A percentile compares a stretch with the other conserved stretches of the same genome.
phyloP scores from a whole-genome alignment of 2,113 vertebrate species.

The Phocoena phocoena region DNA sequence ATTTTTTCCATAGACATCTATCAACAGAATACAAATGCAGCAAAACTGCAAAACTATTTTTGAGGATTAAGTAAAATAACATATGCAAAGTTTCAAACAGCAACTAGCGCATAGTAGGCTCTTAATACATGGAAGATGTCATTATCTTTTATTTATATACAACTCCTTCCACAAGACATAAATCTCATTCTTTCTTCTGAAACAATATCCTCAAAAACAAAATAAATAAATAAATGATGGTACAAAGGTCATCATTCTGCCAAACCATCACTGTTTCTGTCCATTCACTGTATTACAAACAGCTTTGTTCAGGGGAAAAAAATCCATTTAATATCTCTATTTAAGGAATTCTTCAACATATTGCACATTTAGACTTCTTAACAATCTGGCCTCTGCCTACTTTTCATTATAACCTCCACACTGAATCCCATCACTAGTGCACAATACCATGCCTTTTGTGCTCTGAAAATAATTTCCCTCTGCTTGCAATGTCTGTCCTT shows the following conservation, averaged over 20 bases:
- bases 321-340: not conserved
- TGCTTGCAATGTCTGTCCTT: not conserved
- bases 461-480: not conserved
- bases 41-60: constrained; percentile 13
- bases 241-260: not conserved
- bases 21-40: not conserved
- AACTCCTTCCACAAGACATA: not conserved
- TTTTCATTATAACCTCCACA: not conserved
- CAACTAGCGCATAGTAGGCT: not conserved
- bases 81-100: not conserved
- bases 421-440: not conserved
- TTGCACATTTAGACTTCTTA: not conserved
- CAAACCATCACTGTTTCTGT: not conserved
- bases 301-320: not conserved
- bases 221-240: not conserved
- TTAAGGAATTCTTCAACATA: not conserved
- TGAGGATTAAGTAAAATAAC: not conserved
- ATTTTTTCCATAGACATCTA: not conserved
- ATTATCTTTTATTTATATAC: not conserved
- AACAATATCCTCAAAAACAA: not conserved
- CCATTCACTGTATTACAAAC: not conserved
- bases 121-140: not conserved
- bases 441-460: not conserved
- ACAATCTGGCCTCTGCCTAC: not conserved
- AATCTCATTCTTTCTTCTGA: not conserved